Percentiles rank a stretch among this genome's conserved stretches.
Conservation (phyloP, 2,113 vertebrate species). For the Oreochromis spilurus region DNA sequence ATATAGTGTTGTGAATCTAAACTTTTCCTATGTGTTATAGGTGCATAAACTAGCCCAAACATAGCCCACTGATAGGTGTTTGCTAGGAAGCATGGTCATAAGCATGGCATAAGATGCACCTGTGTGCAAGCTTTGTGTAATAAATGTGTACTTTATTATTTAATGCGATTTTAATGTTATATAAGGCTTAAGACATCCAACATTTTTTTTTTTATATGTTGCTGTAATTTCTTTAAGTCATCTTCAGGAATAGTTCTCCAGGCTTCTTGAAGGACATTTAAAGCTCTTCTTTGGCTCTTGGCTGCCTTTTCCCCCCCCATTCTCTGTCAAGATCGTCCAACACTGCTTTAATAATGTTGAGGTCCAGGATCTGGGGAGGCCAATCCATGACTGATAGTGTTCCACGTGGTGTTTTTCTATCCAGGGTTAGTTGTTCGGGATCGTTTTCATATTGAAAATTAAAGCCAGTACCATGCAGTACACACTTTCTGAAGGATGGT, state of each 20-base stretch:
- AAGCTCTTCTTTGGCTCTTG: neutral
- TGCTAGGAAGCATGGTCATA: neutral
- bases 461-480: neutral
- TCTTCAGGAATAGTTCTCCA: neutral
- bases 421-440: neutral
- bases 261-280: neutral
- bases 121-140: neutral
- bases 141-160: neutral
- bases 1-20: neutral
- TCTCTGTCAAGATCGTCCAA: neutral
- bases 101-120: neutral
- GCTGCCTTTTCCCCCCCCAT: rapidly evolving
- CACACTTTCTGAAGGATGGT: neutral
- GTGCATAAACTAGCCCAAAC: neutral
- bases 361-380: neutral
- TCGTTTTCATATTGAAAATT: neutral
- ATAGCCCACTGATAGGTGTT: neutral
- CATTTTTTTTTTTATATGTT: neutral
- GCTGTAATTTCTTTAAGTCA: neutral
- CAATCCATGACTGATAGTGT: neutral
- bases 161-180: neutral
- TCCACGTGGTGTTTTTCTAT: neutral
- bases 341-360: neutral
- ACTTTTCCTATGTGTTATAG: neutral
- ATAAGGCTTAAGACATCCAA: neutral